Base-by-base conservation (phyloP, 2,797 vertebrate species). In the Pseudochromis fuscus region DNA sequence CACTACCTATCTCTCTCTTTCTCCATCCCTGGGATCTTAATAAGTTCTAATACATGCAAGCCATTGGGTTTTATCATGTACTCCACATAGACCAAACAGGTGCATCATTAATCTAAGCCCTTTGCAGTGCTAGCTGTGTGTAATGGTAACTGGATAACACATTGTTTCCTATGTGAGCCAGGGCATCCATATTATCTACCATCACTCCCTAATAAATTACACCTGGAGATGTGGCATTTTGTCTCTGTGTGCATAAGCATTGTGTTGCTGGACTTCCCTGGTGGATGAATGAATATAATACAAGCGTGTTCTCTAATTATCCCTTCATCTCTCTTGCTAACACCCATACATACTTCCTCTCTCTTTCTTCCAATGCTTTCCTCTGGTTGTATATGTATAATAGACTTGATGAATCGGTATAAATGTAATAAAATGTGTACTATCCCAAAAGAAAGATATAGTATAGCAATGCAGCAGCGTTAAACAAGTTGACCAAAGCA, bases 141-240 rank as follows among this genome's bases (percentile, higher is more conserved):
- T 75, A 84, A 70, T 81, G 67, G 74, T 91, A 93, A 93, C 88
- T 87, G 84, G 87, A 88, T 87, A 92, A 92, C 67, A 82, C 90
- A 89, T 88, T 91, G 91, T 90, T 89, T 91, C 81, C 75, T 69
- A 49, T 79, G 80, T 82, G 85, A 90, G 79, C 77, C 72, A 68
- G 71, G 83, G 78, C 85, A 89, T 91, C 86, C 79, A 88, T 90
- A 90, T 91, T 85, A 91, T 92, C 86, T 88, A 84, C 83, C 64
- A 87, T 90, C 88, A 84, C 72, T 79, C 46, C 46, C 68, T 89
- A 88, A 91, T 88, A 89, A 86, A 93, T 93, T 86, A 90, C 79
- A 86, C 85, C 85, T 83, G 55, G 63, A 82, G 77, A 82, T 74
- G 68, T 75, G 69, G 72, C 49, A 79, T 86, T 83, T 82, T 81